phyloP scores from a whole-genome alignment of 2,797 vertebrate genomes.

The Lophius americanus region DNA sequence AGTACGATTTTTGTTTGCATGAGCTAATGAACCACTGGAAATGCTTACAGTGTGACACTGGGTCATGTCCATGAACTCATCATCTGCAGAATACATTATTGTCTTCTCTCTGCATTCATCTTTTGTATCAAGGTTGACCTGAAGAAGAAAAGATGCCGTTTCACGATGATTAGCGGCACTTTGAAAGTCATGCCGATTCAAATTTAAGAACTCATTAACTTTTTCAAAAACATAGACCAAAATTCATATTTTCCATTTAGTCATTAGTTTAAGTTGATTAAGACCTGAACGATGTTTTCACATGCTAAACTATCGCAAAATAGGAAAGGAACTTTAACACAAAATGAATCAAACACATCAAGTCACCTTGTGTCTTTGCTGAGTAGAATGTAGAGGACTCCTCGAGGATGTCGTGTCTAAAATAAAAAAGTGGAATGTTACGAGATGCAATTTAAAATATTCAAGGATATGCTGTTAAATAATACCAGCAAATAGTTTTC shows the following conservation, averaged over 20 bases:
- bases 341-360: no score
- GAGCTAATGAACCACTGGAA: constrained; percentile 46
- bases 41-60: constrained; percentile 86
- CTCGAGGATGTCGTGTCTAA: constrained; percentile 62
- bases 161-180: not conserved
- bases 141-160: constrained; percentile 15
- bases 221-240: no score
- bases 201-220: no score
- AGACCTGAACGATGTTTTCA: no score
- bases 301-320: not conserved
- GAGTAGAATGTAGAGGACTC: constrained; percentile 41
- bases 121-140: constrained; percentile 56
- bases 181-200: not conserved
- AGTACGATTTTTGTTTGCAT: not conserved
- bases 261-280: no score
- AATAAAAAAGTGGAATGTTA: constrained; percentile 15
- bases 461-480: no score
- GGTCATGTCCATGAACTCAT: constrained; percentile 89
- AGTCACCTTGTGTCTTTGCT: constrained; percentile 63
- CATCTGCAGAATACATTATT: constrained; percentile 81
- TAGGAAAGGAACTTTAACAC: not conserved
- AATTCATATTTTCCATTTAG: no score
- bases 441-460: no score
- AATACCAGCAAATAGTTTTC: no score
- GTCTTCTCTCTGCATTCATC: constrained; percentile 78